Evolutionary conservation across 2,888 invertebrate species (phyloP), one percentile per base, ranked within the genome.

Genomic region (Zele albiditarsus): DNA sequence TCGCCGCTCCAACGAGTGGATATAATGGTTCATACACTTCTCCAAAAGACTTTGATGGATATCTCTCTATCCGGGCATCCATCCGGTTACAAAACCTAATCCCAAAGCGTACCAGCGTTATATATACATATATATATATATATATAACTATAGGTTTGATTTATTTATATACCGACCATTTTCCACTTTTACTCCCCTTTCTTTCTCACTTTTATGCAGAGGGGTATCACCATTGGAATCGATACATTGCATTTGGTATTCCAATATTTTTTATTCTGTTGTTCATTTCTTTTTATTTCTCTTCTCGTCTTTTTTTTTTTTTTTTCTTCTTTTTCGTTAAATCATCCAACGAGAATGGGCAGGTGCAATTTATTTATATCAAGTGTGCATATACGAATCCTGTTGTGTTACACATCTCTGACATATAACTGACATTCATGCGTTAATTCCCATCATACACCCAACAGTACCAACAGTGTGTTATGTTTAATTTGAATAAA

Each of bases 31-130:
- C 80, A 76, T 69, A 73, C 77, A 78, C 78, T 77, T 75, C 77
- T 78, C 75, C 74, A 77, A 78, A 79, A 63, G 78, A 80, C 79
- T 80, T 78, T 78, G 79, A 80, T 78, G 77, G 78, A 80, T 80
- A 79, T 79, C 79, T 79, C 79, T 75, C 71, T 71, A 75, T 75
- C 71, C 68, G 62, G 71, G 71, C 71, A 68, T 75, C 63, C 75
- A 75, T 38, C 53, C 75, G 57, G 68, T 58, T 75, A 75, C 75
- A 75, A 75, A 62, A 75, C 75, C 75, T 72, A 72, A 75, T 75
- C 75, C 75, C 68, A 72, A 68, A 72, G 68, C 75, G 57, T 38
- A 60, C 27, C 42, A 23, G 53, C 10, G 20, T 46, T 23, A 53
- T 53, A 53, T 53, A 53, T 42, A 42, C 12, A 42, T 42, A 42